Percentiles rank a stretch among this genome's conserved stretches.
These are phyloP conservation scores for Coleophora deauratella DNA, from an alignment of 2,888 invertebrate genomes.

Conservation along the genomic window DNA sequence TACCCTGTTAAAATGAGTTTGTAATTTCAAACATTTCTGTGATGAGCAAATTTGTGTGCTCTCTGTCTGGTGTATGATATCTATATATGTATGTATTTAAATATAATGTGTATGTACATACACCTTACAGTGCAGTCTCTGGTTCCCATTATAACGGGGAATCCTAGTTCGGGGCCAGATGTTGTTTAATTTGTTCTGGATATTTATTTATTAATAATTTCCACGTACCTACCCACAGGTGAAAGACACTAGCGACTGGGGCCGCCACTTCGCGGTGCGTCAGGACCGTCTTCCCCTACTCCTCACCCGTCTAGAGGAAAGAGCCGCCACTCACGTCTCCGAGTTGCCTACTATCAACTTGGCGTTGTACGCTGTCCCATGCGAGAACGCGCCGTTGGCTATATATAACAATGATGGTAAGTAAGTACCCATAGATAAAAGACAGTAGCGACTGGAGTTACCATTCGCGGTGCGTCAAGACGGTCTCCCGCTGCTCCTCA, in stretches of 20 bases:
- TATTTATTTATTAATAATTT: no score
- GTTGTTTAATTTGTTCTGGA: no score
- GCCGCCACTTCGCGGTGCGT: constrained; percentile 77
- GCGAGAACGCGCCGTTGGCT: constrained; percentile 80
- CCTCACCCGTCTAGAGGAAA: constrained; percentile 90
- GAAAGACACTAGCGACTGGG: constrained; percentile 33
- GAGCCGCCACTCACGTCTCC: constrained; percentile 88
- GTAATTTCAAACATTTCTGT: no score
- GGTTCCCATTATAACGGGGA: no score
- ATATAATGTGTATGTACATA: no score
- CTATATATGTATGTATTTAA: no score
- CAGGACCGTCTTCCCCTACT: constrained; percentile 84
- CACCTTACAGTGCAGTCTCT: no score
- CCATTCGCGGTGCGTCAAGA: constrained; percentile 79
- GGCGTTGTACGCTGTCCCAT: constrained; percentile 87
- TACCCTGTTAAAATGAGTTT: no score
- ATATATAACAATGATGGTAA: constrained; percentile 75
- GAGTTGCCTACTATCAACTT: constrained; percentile 88
- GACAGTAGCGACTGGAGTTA: constrained; percentile 47
- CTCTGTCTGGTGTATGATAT: no score
- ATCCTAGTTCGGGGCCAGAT: no score
- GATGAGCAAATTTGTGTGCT: no score
- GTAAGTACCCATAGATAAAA: constrained; percentile 32
- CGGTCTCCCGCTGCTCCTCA: constrained; percentile 86
- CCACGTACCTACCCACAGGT: no score